Evolutionary conservation across 1,140 invertebrate species (phyloP).

Genomic region (Augochlora pura): DNA sequence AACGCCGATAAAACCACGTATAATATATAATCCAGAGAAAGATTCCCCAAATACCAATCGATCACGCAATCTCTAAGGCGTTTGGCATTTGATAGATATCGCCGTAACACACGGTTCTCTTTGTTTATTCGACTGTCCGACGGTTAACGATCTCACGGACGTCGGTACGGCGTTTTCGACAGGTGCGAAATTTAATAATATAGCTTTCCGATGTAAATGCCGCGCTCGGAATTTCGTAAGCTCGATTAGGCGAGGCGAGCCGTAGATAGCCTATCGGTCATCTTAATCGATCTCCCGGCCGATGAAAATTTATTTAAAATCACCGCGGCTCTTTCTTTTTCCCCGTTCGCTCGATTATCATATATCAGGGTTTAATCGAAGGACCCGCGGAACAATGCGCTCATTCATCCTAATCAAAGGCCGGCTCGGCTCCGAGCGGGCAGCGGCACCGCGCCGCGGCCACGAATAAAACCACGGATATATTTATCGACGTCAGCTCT

Average conservation of each 20-base stretch:
- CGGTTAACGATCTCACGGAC: background rate
- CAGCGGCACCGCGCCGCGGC: slow-evolving; percentile 7
- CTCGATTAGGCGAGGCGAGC: too few species aligned
- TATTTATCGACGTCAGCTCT: slow-evolving; percentile 42
- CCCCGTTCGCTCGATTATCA: background rate
- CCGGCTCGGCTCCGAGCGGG: background rate
- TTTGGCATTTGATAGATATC: slow-evolving; percentile 22
- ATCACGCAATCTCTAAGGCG: too few species aligned
- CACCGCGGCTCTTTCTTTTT: background rate
- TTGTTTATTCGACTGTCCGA: slow-evolving; percentile 7
- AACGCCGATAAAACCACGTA: too few species aligned
- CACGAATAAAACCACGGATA: slow-evolving; percentile 15
- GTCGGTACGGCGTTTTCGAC: background rate
- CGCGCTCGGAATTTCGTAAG: too few species aligned
- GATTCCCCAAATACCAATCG: too few species aligned
- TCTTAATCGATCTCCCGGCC: too few species aligned
- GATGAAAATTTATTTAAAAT: too few species aligned
- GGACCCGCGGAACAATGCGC: slow-evolving; percentile 5
- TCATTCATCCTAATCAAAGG: slow-evolving; percentile 41
- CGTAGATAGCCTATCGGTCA: too few species aligned
- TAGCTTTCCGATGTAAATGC: too few species aligned
- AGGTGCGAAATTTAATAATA: background rate
- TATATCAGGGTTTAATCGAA: background rate
- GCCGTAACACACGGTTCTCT: slow-evolving; percentile 36
- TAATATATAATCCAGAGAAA: too few species aligned